Evolutionary conservation across 1,140 invertebrate genomes (phyloP), one percentile per base, ranked within the genome.

Genomic region (Apocrypta bakeri): DNA sequence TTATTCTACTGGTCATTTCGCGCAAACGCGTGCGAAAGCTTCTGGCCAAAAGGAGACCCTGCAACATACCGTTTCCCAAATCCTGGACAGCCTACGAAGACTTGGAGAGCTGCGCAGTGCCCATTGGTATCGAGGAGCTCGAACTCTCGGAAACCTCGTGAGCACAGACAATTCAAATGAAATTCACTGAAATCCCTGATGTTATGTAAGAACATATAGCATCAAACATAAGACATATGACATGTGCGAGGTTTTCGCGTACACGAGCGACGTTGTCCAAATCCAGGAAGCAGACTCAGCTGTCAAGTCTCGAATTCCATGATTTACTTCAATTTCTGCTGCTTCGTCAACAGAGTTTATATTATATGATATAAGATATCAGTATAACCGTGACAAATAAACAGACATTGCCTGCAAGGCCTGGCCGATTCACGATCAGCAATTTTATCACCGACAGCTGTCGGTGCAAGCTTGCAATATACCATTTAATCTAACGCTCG

Each of bases 1-100:
- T 96, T 86, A 81, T 95, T 1, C 87, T 95, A 2, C 83, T 95
- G 74, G 93, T 96, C 0, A 89, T 94, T 2, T 92, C 93, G 27
- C 88, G 95, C 8, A 94, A 93, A 84, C 91, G 93, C n/a, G 95
- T 94, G 0, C 91, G 94, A 42, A 91, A 92, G 80, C 92, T 93
- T 1, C 84, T 96, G 69, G 92, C 91, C 0, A 89, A 87, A 14
- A 89, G 87, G 72, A 90, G 83, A 66, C 88, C 90, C 3, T 92
- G 87, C 72, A 90, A 90, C 8, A 88, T 92, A 25, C 69, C 33
- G 0, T 91, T 90, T 29, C 90, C 91, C 40, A 90, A 90, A 85
- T 89, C 90, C 0, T 92, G 91, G 91, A 87, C 90, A 21, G 91
- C 93, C 25, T 93, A 92, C 80, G 92, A 91, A 11, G 92, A 94